phyloP scores from a whole-genome alignment of 2,113 vertebrate species.

The Chionodraco myersi region DNA sequence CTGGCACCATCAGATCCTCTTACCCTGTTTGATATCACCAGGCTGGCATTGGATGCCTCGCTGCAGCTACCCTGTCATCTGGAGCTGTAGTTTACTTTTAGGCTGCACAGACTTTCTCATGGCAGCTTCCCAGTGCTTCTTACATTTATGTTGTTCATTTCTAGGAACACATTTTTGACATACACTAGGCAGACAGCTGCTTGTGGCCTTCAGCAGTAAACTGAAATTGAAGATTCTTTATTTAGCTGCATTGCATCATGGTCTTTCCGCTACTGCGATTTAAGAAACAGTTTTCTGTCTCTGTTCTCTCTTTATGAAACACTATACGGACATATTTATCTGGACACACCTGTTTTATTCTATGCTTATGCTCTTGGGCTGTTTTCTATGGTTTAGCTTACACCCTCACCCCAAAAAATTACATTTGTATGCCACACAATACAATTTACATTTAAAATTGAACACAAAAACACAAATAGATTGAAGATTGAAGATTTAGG shows the following conservation, averaged over 20 bases:
- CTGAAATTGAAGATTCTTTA: background rate
- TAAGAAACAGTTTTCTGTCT: background rate
- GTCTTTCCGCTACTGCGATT: background rate
- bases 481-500: no score
- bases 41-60: background rate
- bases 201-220: background rate
- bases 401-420: no score
- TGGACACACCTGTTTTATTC: background rate
- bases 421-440: no score
- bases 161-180: background rate
- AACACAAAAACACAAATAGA: no score
- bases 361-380: no score
- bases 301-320: background rate
- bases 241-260: background rate
- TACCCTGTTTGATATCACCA: background rate
- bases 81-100: background rate
- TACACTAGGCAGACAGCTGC: background rate
- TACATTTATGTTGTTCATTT: background rate
- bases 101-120: background rate
- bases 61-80: background rate
- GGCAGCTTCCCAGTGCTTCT: background rate
- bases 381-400: no score
- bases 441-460: no score
- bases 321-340: background rate
- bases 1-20: constrained; percentile 14